Conservation (phyloP, 2,113 vertebrate genomes). For the Vulpes vulpes region DNA sequence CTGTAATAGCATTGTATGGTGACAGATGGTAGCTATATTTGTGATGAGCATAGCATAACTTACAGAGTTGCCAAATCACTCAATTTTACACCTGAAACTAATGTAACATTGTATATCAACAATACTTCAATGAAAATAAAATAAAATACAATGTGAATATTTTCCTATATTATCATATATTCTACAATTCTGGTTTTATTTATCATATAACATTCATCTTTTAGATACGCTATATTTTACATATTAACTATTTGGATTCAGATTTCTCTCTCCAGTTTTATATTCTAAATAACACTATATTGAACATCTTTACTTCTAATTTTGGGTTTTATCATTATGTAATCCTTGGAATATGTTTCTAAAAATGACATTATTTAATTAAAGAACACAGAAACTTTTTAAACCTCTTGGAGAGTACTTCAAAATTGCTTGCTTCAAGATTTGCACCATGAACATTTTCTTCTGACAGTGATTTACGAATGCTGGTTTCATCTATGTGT, state of each 20-base stretch:
- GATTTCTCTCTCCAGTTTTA: background rate
- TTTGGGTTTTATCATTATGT: background rate
- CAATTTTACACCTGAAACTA: background rate
- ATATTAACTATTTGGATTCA: background rate
- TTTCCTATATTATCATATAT: background rate
- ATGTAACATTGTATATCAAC: background rate
- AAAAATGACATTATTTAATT: background rate
- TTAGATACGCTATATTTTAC: background rate
- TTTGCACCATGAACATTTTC: background rate
- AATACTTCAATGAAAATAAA: background rate
- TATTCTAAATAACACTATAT: background rate
- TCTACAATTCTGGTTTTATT: background rate
- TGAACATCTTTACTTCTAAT: constrained; percentile 27
- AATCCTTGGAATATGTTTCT: background rate
- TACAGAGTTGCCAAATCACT: background rate
- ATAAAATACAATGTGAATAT: background rate
- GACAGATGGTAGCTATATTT: background rate
- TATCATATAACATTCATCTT: background rate
- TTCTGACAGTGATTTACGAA: background rate
- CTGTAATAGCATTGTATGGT: background rate
- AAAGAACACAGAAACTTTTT: background rate
- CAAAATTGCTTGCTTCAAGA: background rate
- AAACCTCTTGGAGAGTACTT: background rate
- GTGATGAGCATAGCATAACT: background rate
- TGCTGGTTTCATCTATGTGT: background rate